Evolutionary conservation across 2,797 vertebrate species (phyloP).

Genomic region (Trachurus trachurus): DNA sequence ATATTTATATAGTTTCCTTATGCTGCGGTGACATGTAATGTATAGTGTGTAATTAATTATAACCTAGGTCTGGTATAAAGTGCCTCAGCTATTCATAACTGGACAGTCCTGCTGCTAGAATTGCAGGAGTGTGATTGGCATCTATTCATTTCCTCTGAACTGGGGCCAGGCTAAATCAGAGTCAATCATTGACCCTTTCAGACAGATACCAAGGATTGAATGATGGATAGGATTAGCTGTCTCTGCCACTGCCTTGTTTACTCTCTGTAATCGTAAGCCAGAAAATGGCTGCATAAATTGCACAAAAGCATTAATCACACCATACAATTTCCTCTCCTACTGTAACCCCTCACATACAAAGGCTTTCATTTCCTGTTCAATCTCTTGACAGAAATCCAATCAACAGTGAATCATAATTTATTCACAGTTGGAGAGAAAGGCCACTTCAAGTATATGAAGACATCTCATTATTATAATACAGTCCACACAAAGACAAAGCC

Average conservation of each 20-base stretch:
- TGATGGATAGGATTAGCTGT: conserved; percentile 68
- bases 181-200: conserved; percentile 84
- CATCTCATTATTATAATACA: conserved; percentile 67
- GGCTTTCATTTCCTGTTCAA: conserved; percentile 78
- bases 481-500: conserved; percentile 46
- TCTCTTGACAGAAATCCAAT: conserved; percentile 77
- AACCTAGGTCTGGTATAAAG: conserved; percentile 34
- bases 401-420: conserved; percentile 75
- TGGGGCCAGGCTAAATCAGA: conserved; percentile 70
- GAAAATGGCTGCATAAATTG: conserved; percentile 67
- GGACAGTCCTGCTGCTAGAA: conserved; percentile 69
- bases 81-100: conserved; percentile 57
- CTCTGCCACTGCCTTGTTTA: conserved; percentile 70
- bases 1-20: conserved; percentile 4
- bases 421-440: conserved; percentile 67
- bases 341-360: conserved; percentile 58
- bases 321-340: conserved; percentile 56
- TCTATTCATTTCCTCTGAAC: conserved; percentile 81
- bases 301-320: conserved; percentile 75
- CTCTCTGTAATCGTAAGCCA: conserved; percentile 58
- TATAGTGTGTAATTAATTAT: conserved; percentile 53
- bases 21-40: conserved; percentile 16
- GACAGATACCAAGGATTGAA: conserved; percentile 64
- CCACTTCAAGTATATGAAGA: conserved; percentile 71
- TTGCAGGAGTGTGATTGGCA: conserved; percentile 74